These are phyloP conservation scores for Condylura cristata DNA, from an alignment of 2,113 vertebrate species.

Conservation along the genomic window DNA sequence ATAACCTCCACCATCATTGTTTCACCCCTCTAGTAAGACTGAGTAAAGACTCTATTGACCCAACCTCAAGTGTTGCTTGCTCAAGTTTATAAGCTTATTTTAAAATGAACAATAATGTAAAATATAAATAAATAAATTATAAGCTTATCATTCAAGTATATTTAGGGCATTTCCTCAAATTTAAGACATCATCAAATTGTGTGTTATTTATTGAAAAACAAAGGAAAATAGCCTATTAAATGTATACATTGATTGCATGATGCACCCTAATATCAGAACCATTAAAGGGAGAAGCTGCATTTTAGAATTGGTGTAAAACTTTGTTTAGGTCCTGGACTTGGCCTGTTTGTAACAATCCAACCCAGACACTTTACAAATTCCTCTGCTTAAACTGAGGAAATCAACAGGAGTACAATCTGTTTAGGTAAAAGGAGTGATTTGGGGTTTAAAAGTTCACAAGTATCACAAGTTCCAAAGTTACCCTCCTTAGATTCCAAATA, in stretches of 20 bases:
- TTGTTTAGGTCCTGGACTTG: neutral
- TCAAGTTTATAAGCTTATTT: conserved; percentile 35
- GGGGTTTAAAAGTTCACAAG: neutral
- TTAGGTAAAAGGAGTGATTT: conserved; percentile 37
- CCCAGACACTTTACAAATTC: conserved; percentile 28
- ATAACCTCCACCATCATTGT: neutral
- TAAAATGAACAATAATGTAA: no score
- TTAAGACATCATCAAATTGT: conserved; percentile 46
- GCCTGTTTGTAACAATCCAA: neutral
- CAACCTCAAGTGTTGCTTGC: conserved; percentile 26
- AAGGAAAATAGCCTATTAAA: neutral
- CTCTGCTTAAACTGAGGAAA: neutral
- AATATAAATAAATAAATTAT: no score
- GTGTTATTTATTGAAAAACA: conserved; percentile 36
- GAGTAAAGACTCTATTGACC: neutral
- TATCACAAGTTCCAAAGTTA: neutral
- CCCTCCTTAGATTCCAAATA: conserved; percentile 9
- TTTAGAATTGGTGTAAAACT: neutral
- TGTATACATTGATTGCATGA: neutral
- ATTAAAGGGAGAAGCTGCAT: conserved; percentile 28
- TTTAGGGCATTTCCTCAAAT: conserved; percentile 33
- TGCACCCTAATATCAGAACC: conserved; percentile 45
- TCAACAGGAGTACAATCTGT: conserved; percentile 9
- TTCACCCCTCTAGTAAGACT: conserved; percentile 9
- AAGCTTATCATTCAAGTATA: no score